Percentiles rank a stretch among this genome's conserved stretches.
These are phyloP conservation scores for Antechinus flavipes DNA, from an alignment of 2,113 vertebrate species.

Conservation along the genomic window DNA sequence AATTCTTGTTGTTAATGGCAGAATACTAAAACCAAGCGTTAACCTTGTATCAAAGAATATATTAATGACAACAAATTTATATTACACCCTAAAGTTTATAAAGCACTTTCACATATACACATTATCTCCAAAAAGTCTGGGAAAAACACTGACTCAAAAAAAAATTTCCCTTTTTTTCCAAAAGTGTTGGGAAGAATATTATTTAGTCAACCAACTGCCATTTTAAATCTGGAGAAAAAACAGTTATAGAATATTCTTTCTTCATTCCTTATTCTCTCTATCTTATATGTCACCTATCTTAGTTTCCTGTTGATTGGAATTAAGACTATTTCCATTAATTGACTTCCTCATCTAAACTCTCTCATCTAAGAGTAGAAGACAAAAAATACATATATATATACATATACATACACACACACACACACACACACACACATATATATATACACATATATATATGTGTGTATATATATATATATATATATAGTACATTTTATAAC, in stretches of 20 bases:
- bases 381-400: background rate
- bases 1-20: background rate
- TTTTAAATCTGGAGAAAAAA: background rate
- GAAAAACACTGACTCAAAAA: background rate
- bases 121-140: background rate
- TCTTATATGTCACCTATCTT: background rate
- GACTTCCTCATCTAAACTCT: constrained; percentile 21
- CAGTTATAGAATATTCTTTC: background rate
- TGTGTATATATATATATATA: too few species aligned
- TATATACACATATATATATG: too few species aligned
- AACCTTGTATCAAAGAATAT: background rate
- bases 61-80: background rate
- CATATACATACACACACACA: background rate
- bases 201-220: background rate
- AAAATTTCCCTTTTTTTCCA: background rate
- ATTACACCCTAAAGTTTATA: background rate
- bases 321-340: background rate
- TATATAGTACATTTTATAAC: background rate
- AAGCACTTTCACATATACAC: background rate
- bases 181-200: background rate
- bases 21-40: background rate
- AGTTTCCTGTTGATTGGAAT: background rate
- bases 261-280: constrained; percentile 33
- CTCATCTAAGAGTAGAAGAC: background rate
- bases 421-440: background rate